phyloP scores from a whole-genome alignment of 2,113 vertebrate species.

The Falco punctatus region DNA sequence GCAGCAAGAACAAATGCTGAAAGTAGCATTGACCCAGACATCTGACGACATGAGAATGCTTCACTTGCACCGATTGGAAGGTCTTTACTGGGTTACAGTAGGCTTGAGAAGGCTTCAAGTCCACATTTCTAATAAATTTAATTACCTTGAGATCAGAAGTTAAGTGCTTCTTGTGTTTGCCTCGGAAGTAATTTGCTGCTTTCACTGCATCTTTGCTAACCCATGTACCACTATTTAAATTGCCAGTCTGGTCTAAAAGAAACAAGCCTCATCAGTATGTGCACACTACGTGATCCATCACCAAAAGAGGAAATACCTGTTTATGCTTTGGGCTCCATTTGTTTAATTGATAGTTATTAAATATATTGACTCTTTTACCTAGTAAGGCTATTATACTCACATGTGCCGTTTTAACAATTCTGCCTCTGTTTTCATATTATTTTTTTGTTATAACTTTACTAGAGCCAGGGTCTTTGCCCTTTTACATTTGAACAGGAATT shows the following conservation, averaged over 20 bases:
- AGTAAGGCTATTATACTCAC: not conserved
- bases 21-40: not conserved
- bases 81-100: not conserved
- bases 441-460: not conserved
- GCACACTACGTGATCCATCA: not conserved
- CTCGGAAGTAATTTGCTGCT: not conserved
- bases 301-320: not conserved
- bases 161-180: not conserved
- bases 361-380: accelerated
- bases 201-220: not conserved
- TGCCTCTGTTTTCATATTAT: not conserved
- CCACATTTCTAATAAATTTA: not conserved
- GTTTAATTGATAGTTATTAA: not conserved
- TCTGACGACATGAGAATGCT: not conserved
- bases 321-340: not conserved
- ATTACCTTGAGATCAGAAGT: not conserved
- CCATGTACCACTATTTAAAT: not conserved
- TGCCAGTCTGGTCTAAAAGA: not conserved
- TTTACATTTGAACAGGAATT: not conserved
- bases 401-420: not conserved
- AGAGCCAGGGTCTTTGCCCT: not conserved
- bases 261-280: not conserved
- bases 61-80: not conserved
- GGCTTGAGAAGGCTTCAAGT: not conserved
- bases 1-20: not conserved